Conservation (phyloP, 2,888 invertebrate species). For the Nomada ferruginata region DNA sequence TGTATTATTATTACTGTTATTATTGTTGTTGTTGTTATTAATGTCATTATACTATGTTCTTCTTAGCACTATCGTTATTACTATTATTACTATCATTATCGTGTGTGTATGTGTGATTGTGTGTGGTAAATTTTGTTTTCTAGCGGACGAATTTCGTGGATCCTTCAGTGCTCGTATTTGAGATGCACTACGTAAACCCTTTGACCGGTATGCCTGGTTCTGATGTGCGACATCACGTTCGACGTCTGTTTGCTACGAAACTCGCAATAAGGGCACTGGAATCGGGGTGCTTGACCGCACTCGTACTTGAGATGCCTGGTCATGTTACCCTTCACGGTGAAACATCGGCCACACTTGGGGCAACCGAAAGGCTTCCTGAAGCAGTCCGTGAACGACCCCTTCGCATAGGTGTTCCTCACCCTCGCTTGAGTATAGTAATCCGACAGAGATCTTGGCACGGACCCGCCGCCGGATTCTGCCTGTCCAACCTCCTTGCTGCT, state of each 20-base stretch:
- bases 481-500: conserved; percentile 44
- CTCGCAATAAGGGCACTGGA: conserved; percentile 82
- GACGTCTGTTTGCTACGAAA: conserved; percentile 80
- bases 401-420: conserved; percentile 53
- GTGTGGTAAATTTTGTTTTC: conserved; percentile 10
- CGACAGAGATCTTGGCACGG: conserved; percentile 45
- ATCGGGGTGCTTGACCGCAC: conserved; percentile 80
- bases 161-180: conserved; percentile 55
- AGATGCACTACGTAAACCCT: conserved; percentile 71
- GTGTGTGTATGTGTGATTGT: not conserved
- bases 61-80: too few relatives aligned
- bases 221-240: conserved; percentile 80
- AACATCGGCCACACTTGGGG: conserved; percentile 79
- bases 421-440: conserved; percentile 61
- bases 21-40: too few relatives aligned
- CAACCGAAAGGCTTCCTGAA: conserved; percentile 78
- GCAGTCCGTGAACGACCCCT: conserved; percentile 52
- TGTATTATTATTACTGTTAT: too few relatives aligned
- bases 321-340: conserved; percentile 81
- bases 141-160: conserved; percentile 11
- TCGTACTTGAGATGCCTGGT: conserved; percentile 81
- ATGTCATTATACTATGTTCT: too few relatives aligned
- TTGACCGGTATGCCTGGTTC: conserved; percentile 74
- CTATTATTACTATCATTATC: too few relatives aligned
- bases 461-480: conserved; percentile 7